These are phyloP conservation scores for Sisor rabdophorus DNA, from an alignment of 2,113 vertebrate genomes.

Conservation along the genomic window DNA sequence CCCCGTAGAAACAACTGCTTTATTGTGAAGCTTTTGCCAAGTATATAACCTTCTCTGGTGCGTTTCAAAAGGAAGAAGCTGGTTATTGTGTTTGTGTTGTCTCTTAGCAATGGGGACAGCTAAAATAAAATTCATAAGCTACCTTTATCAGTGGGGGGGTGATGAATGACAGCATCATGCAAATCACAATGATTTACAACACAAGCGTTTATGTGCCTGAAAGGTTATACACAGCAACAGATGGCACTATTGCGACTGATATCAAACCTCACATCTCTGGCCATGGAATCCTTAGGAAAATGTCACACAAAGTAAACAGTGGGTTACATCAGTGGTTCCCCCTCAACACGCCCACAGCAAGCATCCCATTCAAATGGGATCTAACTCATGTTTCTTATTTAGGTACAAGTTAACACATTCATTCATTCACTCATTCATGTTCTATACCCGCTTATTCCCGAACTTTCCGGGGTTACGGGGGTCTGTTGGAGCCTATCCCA, in stretches of 20 bases:
- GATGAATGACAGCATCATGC: conserved; percentile 28
- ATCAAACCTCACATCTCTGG: conserved; percentile 38
- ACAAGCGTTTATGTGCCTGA: conserved; percentile 28
- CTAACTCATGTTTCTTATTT: too few species aligned
- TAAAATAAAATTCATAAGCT: conserved; percentile 31
- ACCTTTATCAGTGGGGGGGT: conserved; percentile 45
- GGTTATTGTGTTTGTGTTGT: conserved; percentile 38
- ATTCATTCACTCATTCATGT: too few species aligned
- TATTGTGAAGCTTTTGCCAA: conserved; percentile 46
- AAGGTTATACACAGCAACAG: conserved; percentile 23
- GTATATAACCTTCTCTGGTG: conserved; percentile 27
- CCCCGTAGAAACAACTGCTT: conserved; percentile 38
- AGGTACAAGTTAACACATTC: too few species aligned
- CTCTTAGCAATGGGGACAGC: conserved; percentile 38
- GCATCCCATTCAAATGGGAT: too few species aligned
- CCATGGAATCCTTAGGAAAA: conserved; percentile 47
- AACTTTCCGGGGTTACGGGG: too few species aligned
- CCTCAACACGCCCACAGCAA: too few species aligned
- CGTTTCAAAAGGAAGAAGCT: conserved; percentile 14
- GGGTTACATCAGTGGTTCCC: neutral
- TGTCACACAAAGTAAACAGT: conserved; percentile 25
- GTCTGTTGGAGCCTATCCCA: too few species aligned
- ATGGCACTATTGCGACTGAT: conserved; percentile 44
- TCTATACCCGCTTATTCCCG: too few species aligned
- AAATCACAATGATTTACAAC: conserved; percentile 51